A percentile compares a stretch with the other conserved stretches of the same genome.
These are phyloP conservation scores for Centrocercus urophasianus DNA, from an alignment of 2,113 vertebrate species.

Conservation along the genomic window DNA sequence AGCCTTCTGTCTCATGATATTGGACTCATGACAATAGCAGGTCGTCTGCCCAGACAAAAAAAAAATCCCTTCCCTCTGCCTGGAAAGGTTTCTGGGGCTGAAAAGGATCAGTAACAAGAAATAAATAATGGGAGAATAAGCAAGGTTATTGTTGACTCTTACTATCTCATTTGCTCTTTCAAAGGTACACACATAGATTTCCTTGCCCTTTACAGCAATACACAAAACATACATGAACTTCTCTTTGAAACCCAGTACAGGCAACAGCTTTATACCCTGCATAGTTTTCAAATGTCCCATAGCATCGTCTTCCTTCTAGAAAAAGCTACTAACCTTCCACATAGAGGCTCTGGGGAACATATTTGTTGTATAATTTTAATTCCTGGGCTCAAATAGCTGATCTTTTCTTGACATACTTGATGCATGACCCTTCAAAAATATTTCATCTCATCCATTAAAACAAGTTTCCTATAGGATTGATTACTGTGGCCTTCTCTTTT, in stretches of 20 bases:
- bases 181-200: neutral
- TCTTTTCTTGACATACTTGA: neutral
- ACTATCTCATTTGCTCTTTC: neutral
- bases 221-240: neutral
- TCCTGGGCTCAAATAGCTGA: neutral
- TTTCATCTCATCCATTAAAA: neutral
- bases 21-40: neutral
- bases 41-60: neutral
- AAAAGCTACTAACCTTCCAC: accelerated
- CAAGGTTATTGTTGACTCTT: neutral
- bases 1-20: neutral
- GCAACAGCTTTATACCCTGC: neutral
- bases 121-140: neutral
- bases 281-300: neutral
- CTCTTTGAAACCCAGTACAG: neutral
- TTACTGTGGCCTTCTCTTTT: neutral
- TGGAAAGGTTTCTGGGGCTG: neutral
- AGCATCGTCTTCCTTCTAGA: neutral
- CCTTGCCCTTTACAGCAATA: neutral
- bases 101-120: neutral
- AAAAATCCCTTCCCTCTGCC: accelerated
- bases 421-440: neutral
- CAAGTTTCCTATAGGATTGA: neutral
- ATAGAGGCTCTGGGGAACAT: neutral
- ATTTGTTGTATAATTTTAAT: neutral